Percentiles rank a stretch among this genome's conserved stretches.
Evolutionary conservation across 2,113 vertebrate genomes (phyloP).

Genomic region (Poeciliopsis occidentalis): DNA sequence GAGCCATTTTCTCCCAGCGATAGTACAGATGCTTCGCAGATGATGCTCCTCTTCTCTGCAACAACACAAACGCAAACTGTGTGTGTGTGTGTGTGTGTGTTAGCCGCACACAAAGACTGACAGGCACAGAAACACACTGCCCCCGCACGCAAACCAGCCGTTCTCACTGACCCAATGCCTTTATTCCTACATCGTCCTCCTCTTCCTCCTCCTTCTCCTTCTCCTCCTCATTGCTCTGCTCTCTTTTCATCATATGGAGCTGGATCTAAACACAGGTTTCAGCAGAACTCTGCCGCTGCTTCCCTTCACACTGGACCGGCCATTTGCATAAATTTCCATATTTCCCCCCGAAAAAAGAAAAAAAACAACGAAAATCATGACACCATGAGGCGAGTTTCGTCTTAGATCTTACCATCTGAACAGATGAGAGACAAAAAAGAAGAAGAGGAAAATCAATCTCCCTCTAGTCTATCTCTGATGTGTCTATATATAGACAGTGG

Average conservation of each 20-base stretch:
- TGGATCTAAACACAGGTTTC: constrained; percentile 25
- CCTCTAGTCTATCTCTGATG: constrained; percentile 51
- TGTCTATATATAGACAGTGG: constrained; percentile 66
- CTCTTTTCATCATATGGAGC: constrained; percentile 31
- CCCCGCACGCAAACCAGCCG: constrained; percentile 44
- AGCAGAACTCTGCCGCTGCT: constrained; percentile 20
- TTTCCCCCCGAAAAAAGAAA: constrained; percentile 28
- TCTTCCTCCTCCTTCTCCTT: constrained; percentile 1
- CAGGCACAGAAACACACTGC: constrained; percentile 27
- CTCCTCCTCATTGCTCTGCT: constrained; percentile 29
- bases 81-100: not conserved
- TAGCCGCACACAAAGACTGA: constrained; percentile 20
- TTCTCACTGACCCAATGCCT: constrained; percentile 58
- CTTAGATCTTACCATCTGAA: constrained; percentile 51
- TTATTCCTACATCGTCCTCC: constrained; percentile 32
- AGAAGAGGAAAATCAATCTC: constrained; percentile 58
- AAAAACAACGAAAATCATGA: constrained; percentile 29
- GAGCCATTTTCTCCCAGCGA: constrained; percentile 15
- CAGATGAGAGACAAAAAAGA: constrained; percentile 34
- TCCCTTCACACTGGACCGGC: constrained; percentile 22
- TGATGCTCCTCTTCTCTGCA: constrained; percentile 22
- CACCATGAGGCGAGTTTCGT: constrained; percentile 32
- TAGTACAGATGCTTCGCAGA: constrained; percentile 19
- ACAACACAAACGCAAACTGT: not conserved
- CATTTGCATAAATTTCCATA: constrained; percentile 69